Evolutionary conservation across 2,113 vertebrate genomes (phyloP).

Genomic region (Chunga burmeisteri): DNA sequence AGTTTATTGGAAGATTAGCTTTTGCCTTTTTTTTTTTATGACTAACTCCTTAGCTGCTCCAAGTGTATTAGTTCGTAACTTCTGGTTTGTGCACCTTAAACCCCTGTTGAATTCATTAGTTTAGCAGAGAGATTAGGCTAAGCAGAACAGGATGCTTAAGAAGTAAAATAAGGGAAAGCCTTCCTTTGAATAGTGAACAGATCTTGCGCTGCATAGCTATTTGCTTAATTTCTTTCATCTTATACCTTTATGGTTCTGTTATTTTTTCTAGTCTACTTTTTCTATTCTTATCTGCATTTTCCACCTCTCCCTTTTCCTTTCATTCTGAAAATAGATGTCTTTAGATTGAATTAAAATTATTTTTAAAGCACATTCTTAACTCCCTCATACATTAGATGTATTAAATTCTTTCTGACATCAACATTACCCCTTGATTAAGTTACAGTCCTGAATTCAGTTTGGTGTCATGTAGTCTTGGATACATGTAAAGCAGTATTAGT

Average conservation of each 20-base stretch:
- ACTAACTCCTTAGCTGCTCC: neutral
- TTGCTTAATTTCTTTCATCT: neutral
- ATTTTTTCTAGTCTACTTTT: neutral
- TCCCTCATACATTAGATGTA: neutral
- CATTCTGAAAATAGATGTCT: neutral
- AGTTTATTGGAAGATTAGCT: neutral
- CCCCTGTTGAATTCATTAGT: neutral
- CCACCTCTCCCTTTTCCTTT: neutral
- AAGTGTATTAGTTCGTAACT: neutral
- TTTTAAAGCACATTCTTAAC: neutral
- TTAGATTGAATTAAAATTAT: slow-evolving; percentile 4
- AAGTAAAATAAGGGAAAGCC: neutral
- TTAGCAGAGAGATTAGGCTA: neutral
- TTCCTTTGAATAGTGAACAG: neutral
- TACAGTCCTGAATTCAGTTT: slow-evolving; percentile 25
- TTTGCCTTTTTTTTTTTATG: neutral
- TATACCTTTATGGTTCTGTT: neutral
- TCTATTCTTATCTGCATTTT: neutral
- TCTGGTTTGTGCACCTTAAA: neutral
- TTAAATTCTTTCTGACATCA: slow-evolving; percentile 40
- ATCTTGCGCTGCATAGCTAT: neutral
- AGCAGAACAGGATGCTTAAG: neutral
- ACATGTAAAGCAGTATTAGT: neutral
- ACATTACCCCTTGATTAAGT: slow-evolving; percentile 25
- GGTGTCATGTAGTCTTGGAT: neutral